These are phyloP conservation scores for Grapholita molesta DNA, from an alignment of 1,140 invertebrate species.

Conservation along the genomic window DNA sequence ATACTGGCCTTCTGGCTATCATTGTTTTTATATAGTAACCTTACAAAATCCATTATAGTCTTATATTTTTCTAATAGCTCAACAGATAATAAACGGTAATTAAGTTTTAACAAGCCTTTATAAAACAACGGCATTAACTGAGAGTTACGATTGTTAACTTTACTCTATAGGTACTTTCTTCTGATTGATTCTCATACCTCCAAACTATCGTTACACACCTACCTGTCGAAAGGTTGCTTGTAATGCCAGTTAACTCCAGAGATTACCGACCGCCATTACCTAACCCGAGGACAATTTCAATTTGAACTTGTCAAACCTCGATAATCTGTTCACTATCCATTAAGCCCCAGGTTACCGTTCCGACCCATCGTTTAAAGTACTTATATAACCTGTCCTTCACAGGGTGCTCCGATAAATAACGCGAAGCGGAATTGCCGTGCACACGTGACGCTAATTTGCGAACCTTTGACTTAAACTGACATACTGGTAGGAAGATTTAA, in stretches of 20 bases:
- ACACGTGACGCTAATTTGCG: conserved; percentile 10
- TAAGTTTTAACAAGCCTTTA: too few relatives aligned
- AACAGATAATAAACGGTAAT: too few relatives aligned
- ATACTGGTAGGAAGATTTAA: background rate
- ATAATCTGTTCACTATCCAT: conserved; percentile 11
- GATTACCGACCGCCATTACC: background rate
- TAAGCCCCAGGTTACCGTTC: background rate
- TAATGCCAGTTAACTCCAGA: background rate
- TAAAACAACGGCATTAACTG: too few relatives aligned
- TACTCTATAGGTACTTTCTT: background rate
- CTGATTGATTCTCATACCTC: background rate
- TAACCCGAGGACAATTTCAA: background rate
- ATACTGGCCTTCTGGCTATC: too few relatives aligned
- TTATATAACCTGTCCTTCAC: conserved; percentile 10
- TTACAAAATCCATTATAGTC: too few relatives aligned
- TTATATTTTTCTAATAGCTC: too few relatives aligned
- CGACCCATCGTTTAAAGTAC: background rate
- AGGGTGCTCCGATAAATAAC: background rate
- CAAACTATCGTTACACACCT: background rate
- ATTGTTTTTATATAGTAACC: too few relatives aligned
- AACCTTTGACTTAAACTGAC: background rate
- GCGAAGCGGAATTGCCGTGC: background rate
- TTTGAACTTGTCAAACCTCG: conserved; percentile 9
- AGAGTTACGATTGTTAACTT: too few relatives aligned
- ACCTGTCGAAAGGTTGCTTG: background rate